phyloP scores from a whole-genome alignment of 2,888 invertebrate species.

The Drosophila nr. perissopoda region DNA sequence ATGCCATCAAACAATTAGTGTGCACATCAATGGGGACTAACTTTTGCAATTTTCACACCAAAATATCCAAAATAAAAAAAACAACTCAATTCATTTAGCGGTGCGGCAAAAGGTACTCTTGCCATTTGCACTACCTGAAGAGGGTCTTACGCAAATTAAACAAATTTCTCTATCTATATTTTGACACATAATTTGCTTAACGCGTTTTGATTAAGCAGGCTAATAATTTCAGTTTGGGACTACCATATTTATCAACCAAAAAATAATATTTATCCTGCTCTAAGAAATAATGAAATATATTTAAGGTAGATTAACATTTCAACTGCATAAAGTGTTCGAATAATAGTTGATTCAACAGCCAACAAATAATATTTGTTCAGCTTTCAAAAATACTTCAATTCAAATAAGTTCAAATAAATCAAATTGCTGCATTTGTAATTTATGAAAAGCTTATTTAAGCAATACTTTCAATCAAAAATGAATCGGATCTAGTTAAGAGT shows the following conservation, averaged over 20 bases:
- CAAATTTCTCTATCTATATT: neutral
- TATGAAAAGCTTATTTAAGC: neutral
- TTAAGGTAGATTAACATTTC: no score
- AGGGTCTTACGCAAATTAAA: neutral
- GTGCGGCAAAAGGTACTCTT: neutral
- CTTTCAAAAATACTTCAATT: neutral
- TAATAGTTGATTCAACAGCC: neutral
- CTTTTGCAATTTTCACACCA: constrained; percentile 53
- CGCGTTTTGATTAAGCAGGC: neutral
- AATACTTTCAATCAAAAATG: neutral
- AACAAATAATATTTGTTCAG: neutral
- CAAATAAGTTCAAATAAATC: no score
- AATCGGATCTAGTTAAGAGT: neutral
- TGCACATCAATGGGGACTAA: constrained; percentile 34
- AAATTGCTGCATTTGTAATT: neutral
- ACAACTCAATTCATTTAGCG: constrained; percentile 27
- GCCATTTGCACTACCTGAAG: neutral
- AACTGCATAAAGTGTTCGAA: neutral
- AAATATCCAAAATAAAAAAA: constrained; percentile 30
- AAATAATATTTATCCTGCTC: neutral
- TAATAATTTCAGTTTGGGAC: neutral
- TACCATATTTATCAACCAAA: neutral
- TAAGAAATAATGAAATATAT: no score
- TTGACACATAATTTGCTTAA: neutral
- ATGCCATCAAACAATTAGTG: constrained; percentile 40